Percentiles rank a stretch among this genome's conserved stretches.
Evolutionary conservation across 92 coral and sea anemone species (phyloP).

Genomic region (Pocillopora meandrina): DNA sequence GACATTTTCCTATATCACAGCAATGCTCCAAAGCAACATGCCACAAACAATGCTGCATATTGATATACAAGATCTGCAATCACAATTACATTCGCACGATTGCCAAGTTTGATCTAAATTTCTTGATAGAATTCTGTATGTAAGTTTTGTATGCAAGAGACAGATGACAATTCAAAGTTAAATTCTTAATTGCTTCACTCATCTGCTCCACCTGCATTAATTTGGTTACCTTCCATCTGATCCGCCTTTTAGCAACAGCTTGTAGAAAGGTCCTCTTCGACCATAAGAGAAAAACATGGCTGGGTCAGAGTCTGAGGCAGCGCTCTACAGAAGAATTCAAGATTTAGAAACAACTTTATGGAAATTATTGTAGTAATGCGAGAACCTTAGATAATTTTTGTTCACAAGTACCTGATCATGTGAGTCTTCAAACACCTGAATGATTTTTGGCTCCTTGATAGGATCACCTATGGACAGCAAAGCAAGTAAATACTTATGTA

Average conservation of each 20-base stretch:
- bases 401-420: slow-evolving; percentile 13
- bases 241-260: slow-evolving; percentile 83
- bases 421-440: slow-evolving; percentile 54
- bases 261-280: slow-evolving; percentile 95
- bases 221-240: slow-evolving; percentile 70
- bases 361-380: not conserved
- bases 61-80: too few relatives aligned
- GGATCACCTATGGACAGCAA: slow-evolving; percentile 54
- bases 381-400: not conserved
- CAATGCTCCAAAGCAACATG: too few relatives aligned
- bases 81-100: too few relatives aligned
- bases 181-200: not conserved
- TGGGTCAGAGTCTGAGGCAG: slow-evolving; percentile 59
- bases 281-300: slow-evolving; percentile 96
- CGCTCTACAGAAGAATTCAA: not conserved
- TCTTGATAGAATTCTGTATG: too few relatives aligned
- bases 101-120: too few relatives aligned
- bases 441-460: slow-evolving; percentile 67
- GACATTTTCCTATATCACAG: too few relatives aligned
- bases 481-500: not conserved
- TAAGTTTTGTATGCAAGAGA: too few relatives aligned
- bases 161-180: not conserved
- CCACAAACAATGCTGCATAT: too few relatives aligned
- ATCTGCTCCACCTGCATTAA: not conserved
- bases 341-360: not conserved